Evolutionary conservation across 2,797 vertebrate genomes (phyloP).

Genomic region (Delichon dasypus): DNA sequence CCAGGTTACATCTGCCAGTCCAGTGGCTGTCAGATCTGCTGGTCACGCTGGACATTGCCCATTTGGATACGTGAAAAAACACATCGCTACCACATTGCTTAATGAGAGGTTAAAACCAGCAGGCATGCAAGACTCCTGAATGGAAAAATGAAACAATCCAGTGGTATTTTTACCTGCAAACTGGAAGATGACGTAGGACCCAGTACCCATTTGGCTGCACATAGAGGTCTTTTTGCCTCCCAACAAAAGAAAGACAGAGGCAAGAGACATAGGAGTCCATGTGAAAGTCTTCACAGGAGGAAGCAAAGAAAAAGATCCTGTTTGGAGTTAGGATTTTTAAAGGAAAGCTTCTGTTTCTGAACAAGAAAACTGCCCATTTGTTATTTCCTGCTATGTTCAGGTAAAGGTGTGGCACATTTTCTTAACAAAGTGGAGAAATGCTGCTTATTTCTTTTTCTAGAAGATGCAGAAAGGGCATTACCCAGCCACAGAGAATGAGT

Average conservation of each 20-base stretch:
- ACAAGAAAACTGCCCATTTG: background rate
- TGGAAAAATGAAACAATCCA: background rate
- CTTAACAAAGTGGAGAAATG: background rate
- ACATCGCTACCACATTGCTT: accelerated
- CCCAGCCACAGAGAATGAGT: background rate
- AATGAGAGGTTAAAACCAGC: background rate
- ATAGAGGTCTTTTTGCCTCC: background rate
- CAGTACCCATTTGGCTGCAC: background rate
- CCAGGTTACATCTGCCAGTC: background rate
- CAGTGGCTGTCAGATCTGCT: background rate
- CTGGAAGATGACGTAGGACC: accelerated
- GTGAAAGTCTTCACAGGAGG: background rate
- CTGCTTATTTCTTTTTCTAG: background rate
- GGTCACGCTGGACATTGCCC: background rate
- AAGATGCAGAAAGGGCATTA: background rate
- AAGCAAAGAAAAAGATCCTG: background rate
- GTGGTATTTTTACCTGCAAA: background rate
- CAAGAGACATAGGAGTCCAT: background rate
- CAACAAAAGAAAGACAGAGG: background rate
- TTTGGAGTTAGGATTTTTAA: background rate
- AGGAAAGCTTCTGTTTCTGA: background rate
- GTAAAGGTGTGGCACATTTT: background rate
- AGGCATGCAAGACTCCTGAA: background rate
- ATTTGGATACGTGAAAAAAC: background rate
- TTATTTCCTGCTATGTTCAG: background rate